Percentiles rank a stretch among this genome's conserved stretches.
Conservation (phyloP, 1,140 invertebrate species). For the Lordiphosa clarofinis region DNA sequence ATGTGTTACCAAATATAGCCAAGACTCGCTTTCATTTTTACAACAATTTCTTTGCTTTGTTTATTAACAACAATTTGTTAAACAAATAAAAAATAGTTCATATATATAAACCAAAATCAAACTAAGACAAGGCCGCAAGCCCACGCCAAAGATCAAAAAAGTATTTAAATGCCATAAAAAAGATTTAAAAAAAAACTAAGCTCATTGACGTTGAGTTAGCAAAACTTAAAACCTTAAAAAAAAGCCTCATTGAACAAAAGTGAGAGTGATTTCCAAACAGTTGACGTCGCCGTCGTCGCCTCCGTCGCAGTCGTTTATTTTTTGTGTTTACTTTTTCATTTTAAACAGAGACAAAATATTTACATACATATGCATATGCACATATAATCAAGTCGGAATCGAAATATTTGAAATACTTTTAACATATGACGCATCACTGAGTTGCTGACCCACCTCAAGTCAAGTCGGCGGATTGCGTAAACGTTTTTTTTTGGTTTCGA, state of each 20-base stretch:
- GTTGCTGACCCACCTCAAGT: slow-evolving; percentile 41
- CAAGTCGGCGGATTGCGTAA: slow-evolving; percentile 35
- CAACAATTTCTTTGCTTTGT: slow-evolving; percentile 45
- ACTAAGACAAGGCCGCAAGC: slow-evolving; percentile 48
- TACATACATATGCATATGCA: slow-evolving; percentile 3
- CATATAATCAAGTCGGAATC: slow-evolving; percentile 32
- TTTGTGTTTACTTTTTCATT: slow-evolving; percentile 7
- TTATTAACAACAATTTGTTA: slow-evolving; percentile 61
- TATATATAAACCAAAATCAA: slow-evolving; percentile 32
- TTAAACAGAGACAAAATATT: too few relatives aligned
- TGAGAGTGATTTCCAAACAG: slow-evolving; percentile 79
- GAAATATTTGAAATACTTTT: slow-evolving; percentile 60
- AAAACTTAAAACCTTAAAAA: slow-evolving; percentile 37
- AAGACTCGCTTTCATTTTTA: slow-evolving; percentile 59
- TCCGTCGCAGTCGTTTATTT: slow-evolving; percentile 11
- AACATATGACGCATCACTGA: slow-evolving; percentile 43
- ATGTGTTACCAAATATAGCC: slow-evolving; percentile 42
- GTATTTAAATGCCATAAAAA: slow-evolving; percentile 22
- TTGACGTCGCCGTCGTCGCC: slow-evolving; percentile 33
- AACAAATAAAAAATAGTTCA: slow-evolving; percentile 19
- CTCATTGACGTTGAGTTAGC: slow-evolving; percentile 29
- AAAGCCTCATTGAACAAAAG: slow-evolving; percentile 72
- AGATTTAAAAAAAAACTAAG: slow-evolving; percentile 18
- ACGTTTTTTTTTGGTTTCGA: slow-evolving; percentile 1
- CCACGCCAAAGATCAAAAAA: slow-evolving; percentile 17